Conservation (phyloP, 2,888 invertebrate species). For the Rhamnusium bicolor region DNA sequence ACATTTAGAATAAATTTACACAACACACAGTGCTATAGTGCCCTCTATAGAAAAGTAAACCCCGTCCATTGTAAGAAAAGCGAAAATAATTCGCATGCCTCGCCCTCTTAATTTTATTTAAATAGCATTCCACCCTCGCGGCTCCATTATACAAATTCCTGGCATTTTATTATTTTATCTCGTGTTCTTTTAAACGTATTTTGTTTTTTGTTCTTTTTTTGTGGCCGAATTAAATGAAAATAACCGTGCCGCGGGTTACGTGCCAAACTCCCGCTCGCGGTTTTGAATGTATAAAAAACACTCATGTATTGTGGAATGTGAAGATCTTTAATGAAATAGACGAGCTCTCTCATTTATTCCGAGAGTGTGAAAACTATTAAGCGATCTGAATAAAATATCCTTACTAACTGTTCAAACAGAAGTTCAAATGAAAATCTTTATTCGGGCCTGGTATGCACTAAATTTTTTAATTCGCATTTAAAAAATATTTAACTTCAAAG, state of each 20-base stretch:
- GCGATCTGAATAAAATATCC: not conserved
- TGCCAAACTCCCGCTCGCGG: not conserved
- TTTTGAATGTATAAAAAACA: conserved; percentile 3
- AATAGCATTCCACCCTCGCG: conserved; percentile 30
- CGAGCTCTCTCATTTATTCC: not conserved
- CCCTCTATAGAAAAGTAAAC: not conserved
- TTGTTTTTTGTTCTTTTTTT: conserved; percentile 18
- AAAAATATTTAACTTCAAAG: too few relatives aligned
- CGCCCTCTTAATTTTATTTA: conserved; percentile 31
- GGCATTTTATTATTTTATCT: conserved; percentile 31
- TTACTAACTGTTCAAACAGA: not conserved
- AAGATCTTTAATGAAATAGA: conserved; percentile 1
- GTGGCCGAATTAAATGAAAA: conserved; percentile 28
- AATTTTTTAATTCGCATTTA: too few relatives aligned
- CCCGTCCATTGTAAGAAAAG: not conserved
- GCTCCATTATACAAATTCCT: conserved; percentile 23
- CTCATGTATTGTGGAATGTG: not conserved
- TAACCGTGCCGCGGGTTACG: conserved; percentile 5
- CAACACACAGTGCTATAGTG: not conserved
- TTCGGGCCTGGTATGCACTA: not conserved
- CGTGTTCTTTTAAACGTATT: conserved; percentile 13
- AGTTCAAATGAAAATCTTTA: not conserved
- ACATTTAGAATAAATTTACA: not conserved
- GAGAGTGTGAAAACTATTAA: not conserved
- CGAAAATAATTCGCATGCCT: conserved; percentile 20